Evolutionary conservation across 2,888 invertebrate species (phyloP), one percentile per base, ranked within the genome.

Genomic region (Boloria euphrosyne): DNA sequence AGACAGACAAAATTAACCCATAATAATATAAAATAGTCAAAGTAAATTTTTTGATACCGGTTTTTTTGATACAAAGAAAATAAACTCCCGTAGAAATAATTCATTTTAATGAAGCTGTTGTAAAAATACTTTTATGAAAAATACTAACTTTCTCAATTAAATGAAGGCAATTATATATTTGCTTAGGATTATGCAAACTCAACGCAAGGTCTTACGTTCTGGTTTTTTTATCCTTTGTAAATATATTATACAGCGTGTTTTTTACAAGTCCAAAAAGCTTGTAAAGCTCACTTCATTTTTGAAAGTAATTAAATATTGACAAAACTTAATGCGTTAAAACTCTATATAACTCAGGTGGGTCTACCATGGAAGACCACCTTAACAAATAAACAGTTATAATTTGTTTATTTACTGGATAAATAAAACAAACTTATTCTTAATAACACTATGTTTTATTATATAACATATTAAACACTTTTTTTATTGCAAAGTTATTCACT

Each of bases 121-220:
- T 49, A n/a, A 49, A 49, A 49, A 14, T n/a, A 6, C 16, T 16
- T 49, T n/a, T 4, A 49, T 7, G 16, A 49, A n/a, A 50, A 13
- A 50, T 18, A 50, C 13, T 18, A 50, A 50, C 50, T 50, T 50
- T 50, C 7, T 10, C 50, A 50, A 50, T 50, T 18, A 18, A 50
- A 50, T 13, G 13, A 13, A 7, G 18, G 18, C 49, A 7, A 49
- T 7, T 49, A 49, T 10, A 18, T 50, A 50, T 50, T 50, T 50
- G 18, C 13, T 50, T 50, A 50, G 50, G 50, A 50, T 17, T 18
- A 18, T 3, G 14, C 14, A 52, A 13, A 52, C 14, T 13, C 27
- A 52, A 51, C 18, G 22, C 13, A 27, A 38, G 31, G 10, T 38
- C 22, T 18, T 22, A 51, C 14, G 14, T 27, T 2, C 27, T 27